phyloP scores from a whole-genome alignment of 1,140 invertebrate species.

The Drosophila watanabei region DNA sequence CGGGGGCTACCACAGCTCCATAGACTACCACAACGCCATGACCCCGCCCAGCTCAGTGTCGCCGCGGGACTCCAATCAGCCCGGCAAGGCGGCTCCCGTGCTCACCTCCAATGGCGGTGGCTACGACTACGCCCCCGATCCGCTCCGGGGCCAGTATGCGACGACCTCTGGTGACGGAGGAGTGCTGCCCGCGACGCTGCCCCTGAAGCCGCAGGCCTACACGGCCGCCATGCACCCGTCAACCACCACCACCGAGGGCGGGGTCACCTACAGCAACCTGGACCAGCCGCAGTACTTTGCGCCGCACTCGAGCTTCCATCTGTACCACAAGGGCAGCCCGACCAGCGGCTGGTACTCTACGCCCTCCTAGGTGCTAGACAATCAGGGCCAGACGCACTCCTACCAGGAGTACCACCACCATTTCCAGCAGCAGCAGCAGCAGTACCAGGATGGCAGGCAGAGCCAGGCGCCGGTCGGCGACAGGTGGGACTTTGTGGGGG shows the following conservation, averaged over 20 bases:
- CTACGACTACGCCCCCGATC: conserved; percentile 79
- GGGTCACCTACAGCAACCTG: conserved; percentile 88
- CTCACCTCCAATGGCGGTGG: conserved; percentile 84
- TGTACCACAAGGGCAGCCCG: conserved; percentile 91
- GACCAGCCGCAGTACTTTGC: conserved; percentile 95
- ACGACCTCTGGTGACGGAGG: conserved; percentile 73
- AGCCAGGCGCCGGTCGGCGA: conserved; percentile 17
- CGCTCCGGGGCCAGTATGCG: conserved; percentile 75
- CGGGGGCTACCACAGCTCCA: conserved; percentile 88
- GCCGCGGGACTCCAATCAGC: conserved; percentile 89
- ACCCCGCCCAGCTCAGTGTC: conserved; percentile 98
- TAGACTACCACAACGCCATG: conserved; percentile 96
- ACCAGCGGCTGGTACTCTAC: conserved; percentile 91
- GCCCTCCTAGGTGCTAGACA: conserved; percentile 88
- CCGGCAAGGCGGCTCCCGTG: conserved; percentile 90
- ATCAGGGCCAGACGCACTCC: conserved; percentile 35
- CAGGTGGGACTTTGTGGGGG: conserved; percentile 80
- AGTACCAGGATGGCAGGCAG: conserved; percentile 26
- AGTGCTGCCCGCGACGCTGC: conserved; percentile 89
- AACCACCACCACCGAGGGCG: conserved; percentile 85
- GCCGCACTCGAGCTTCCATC: conserved; percentile 92
- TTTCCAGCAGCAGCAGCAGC: conserved; percentile 8
- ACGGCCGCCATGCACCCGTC: conserved; percentile 87
- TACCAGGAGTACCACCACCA: conserved; percentile 32
- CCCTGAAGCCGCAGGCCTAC: conserved; percentile 96